Base-by-base conservation (phyloP, 2,113 vertebrate genomes). In the Apteryx owenii region DNA sequence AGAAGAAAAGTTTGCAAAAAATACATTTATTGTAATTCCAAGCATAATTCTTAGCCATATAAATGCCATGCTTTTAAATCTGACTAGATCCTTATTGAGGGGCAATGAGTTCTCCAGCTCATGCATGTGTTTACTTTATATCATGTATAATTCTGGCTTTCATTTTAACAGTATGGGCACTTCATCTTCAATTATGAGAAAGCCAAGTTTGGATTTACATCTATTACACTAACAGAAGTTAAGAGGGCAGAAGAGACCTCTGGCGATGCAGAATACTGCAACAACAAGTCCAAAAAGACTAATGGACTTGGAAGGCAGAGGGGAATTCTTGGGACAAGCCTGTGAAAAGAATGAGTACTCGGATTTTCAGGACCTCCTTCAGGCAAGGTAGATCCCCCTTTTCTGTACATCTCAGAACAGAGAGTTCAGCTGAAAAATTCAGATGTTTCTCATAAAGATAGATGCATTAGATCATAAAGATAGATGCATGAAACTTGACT, bases 131-230 rank as follows among this genome's bases (percentile, higher is more conserved):
- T 58, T 42, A 84, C 15, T 60, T 82, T 18, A 21, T 10, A 71
- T 18, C 13, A 60, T 12, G 10, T 76, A 64, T 85, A 90, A 88
- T 33, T 33, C 14, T n/a, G 13, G 23, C 15, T 88, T 85, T 79
- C 16, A 75, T 70, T 91, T 93, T 76, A 95, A 85, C 8, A 89
- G 85, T 85, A 88, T 14, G 19, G 42, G 6, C 20, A 85, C 9
- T 20, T 76, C 42, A 71, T 64, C 31, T 28, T 85, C 56, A 54
- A 40, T 65, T 82, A 85, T 1, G 2, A 79, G n/a, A 79, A 76
- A 87, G 56, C 6, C 70, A 85, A 3, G 0, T 36, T 26, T 3
- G 1, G 42, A 80, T 6, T 21, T 25, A 1, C 1, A 51, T 33
- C 66, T 44, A 4, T 46, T n/a, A 50, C 8, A 36, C 22, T 72